Evolutionary conservation across 2,888 invertebrate genomes (phyloP).

Genomic region (Allolobophora icterica): DNA sequence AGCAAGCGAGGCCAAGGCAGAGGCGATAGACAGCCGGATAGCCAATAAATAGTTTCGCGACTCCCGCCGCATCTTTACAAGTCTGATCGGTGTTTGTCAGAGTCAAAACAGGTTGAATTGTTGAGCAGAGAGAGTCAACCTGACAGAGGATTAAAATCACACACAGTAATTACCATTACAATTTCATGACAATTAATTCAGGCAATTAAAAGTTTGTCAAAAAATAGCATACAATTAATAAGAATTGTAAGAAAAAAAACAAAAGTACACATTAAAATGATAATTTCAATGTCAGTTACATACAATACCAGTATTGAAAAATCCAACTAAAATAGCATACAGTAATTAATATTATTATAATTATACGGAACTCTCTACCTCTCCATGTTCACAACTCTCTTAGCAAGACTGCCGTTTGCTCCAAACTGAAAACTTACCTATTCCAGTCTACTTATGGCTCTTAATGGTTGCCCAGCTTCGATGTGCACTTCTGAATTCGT

Average conservation of each 20-base stretch:
- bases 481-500: too few relatives aligned
- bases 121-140: slow-evolving; percentile 34
- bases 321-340: too few relatives aligned
- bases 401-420: too few relatives aligned
- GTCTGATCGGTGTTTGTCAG: background rate
- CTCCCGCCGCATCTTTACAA: slow-evolving; percentile 18
- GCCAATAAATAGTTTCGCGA: slow-evolving; percentile 84
- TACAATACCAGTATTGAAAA: too few relatives aligned
- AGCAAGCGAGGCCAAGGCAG: slow-evolving; percentile 89
- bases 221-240: background rate
- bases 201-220: background rate
- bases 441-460: too few relatives aligned
- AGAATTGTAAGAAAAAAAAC: background rate
- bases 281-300: background rate
- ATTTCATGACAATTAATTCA: background rate
- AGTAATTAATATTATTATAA: too few relatives aligned
- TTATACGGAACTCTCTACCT: too few relatives aligned
- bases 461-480: too few relatives aligned
- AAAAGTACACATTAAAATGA: too few relatives aligned
- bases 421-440: too few relatives aligned
- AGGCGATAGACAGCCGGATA: slow-evolving; percentile 96
- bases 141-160: background rate
- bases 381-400: too few relatives aligned
- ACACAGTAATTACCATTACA: background rate
- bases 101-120: slow-evolving; percentile 18